A percentile compares a stretch with the other conserved stretches of the same genome.
phyloP scores from a whole-genome alignment of 2,797 vertebrate genomes.

The Sciurus carolinensis region DNA sequence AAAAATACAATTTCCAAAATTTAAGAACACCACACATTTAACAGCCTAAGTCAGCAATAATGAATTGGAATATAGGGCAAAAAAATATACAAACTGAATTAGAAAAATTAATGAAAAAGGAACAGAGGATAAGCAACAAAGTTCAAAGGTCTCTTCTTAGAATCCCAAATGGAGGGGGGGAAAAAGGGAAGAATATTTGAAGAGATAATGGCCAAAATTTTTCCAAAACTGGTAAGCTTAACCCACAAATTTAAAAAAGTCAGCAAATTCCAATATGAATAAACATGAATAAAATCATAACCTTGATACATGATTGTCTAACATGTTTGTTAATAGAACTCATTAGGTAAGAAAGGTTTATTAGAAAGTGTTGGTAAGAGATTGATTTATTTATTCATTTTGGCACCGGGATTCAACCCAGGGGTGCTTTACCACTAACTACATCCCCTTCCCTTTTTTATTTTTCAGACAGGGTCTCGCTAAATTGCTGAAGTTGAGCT shows the following conservation, averaged over 20 bases:
- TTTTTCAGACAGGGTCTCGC: too few relatives aligned
- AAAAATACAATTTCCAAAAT: background rate
- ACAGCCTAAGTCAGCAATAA: background rate
- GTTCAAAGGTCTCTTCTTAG: background rate
- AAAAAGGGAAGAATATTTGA: background rate
- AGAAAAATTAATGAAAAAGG: background rate
- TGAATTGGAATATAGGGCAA: background rate
- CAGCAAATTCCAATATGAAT: background rate
- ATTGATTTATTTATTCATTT: too few relatives aligned
- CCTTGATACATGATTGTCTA: background rate
- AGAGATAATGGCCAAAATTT: background rate
- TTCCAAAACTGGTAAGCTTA: background rate
- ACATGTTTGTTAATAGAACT: background rate
- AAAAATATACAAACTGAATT: slow-evolving; percentile 10
- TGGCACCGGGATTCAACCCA: too few relatives aligned
- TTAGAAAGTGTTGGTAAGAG: background rate
- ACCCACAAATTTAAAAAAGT: background rate
- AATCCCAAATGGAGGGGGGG: background rate
- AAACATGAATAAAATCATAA: background rate
- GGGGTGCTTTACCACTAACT: too few relatives aligned
- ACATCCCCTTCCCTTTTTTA: too few relatives aligned
- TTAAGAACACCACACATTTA: slow-evolving; percentile 6
- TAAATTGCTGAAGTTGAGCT: too few relatives aligned
- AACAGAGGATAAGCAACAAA: background rate
- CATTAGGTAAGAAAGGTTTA: background rate